Evolutionary conservation across 2,113 vertebrate genomes (phyloP).

Genomic region (Scartelaos histophorus): DNA sequence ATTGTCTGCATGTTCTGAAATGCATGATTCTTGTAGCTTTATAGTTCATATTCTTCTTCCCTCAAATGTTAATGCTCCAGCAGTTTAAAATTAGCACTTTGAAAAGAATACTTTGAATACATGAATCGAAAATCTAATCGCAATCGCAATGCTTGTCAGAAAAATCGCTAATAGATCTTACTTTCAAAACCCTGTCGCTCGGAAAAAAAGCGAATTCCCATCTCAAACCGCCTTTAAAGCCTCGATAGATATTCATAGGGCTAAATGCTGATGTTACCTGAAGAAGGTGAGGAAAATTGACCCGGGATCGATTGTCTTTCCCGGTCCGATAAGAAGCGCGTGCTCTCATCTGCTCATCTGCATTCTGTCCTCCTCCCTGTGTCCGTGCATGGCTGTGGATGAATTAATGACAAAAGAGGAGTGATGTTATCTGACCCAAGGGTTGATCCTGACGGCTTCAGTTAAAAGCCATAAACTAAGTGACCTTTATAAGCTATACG

Average conservation of each 20-base stretch:
- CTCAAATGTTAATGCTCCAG: too few relatives aligned
- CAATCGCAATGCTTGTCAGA: not conserved
- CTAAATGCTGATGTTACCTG: not conserved
- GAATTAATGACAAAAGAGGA: constrained; percentile 46
- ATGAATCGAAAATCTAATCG: not conserved
- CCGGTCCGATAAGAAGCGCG: constrained; percentile 21
- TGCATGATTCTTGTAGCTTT: too few relatives aligned
- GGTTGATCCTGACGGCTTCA: constrained; percentile 36
- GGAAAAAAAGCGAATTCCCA: not conserved
- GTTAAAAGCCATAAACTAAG: constrained; percentile 43
- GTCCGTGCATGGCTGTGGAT: constrained; percentile 31
- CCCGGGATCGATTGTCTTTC: constrained; percentile 2
- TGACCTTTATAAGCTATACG: constrained; percentile 41
- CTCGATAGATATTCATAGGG: not conserved
- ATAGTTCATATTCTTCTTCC: too few relatives aligned
- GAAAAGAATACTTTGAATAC: not conserved
- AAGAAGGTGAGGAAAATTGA: constrained; percentile 24
- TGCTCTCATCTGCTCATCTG: constrained; percentile 33
- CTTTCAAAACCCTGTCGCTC: not conserved
- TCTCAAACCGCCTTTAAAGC: not conserved
- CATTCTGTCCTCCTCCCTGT: constrained; percentile 14
- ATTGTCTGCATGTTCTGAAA: not conserved
- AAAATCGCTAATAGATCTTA: not conserved
- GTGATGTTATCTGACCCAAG: constrained; percentile 45
- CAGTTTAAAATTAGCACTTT: not conserved